Base-by-base conservation (phyloP, 2,888 invertebrate genomes). In the Myopa testacea region DNA sequence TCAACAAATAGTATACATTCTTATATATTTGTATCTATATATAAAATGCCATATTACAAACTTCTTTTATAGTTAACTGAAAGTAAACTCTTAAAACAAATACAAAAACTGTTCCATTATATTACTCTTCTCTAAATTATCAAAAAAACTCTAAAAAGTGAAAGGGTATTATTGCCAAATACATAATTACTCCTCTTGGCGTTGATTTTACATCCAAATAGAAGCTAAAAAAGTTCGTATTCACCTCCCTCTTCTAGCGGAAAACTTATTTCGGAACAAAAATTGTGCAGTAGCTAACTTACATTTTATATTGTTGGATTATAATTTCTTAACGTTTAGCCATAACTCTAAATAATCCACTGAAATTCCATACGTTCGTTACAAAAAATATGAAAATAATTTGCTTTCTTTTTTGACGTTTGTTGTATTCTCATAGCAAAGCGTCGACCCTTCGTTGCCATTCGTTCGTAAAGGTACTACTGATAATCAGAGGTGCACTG, bases 101-200 rank as follows among this genome's bases (percentile, higher is more conserved):
- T 3, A 8, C 0, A 14, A 50, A 50, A 50, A 14, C 50, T 50
- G 2, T 14, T 50, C 14, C 8, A 14, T 10, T 50, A 50, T 50
- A 26, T 26, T 26, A 26, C 26, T 26, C 2, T 26, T 26, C 26
- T 26, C 26, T 26, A 26, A 26, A 26, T 26, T 26, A 2, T 26
- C 26, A 26, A 26, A 26, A 26, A 26, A 26, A 26, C 26, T 26
- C 26, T 26, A 26, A 71, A 58, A 71, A 71, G 70, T 58, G 70
- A 71, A 37, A 71, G 70, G 69, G 52, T 71, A 58, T 71, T 12
- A 50, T 55, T 71, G 52, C 16, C n/a, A 10, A 16, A 40, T n/a
- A 45, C 4, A 14, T 4, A 37, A 37, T 4, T 8, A 12, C n/a
- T 0, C 12, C 14, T 38, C 37, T 14, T 67, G 16, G 19, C 67